These are phyloP conservation scores for Upupa epops DNA, from an alignment of 2,113 vertebrate species.

Conservation along the genomic window DNA sequence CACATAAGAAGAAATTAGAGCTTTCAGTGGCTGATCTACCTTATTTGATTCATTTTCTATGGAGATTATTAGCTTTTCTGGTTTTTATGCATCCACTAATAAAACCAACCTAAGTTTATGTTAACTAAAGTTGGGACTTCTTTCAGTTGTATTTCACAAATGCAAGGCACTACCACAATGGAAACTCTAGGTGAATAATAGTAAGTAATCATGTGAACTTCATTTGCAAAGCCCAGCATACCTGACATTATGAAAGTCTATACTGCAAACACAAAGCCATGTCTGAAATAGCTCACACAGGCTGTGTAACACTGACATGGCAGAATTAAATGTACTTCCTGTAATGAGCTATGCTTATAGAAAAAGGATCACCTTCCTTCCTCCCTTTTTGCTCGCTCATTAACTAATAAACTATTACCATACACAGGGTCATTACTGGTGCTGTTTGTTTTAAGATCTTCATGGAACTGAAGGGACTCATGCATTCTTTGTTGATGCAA, in stretches of 20 bases:
- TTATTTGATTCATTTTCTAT: not conserved
- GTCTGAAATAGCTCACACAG: not conserved
- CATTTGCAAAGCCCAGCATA: not conserved
- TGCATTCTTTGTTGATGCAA: not conserved
- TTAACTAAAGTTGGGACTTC: not conserved
- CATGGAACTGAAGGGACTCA: not conserved
- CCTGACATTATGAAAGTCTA: not conserved
- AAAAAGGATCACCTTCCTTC: not conserved
- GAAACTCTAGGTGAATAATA: not conserved
- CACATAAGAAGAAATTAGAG: not conserved
- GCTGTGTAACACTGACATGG: not conserved
- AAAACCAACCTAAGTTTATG: not conserved
- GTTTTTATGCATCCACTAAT: not conserved
- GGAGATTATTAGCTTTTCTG: not conserved
- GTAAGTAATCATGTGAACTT: not conserved
- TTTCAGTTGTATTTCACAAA: not conserved
- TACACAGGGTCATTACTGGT: not conserved
- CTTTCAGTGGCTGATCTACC: not conserved
- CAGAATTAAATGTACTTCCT: not conserved
- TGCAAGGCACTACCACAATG: not conserved
- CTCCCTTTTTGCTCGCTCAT: not conserved
- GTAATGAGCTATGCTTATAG: not conserved
- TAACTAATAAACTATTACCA: not conserved
- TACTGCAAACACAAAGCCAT: not conserved
- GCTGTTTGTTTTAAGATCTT: not conserved